phyloP scores from a whole-genome alignment of 2,797 vertebrate species.

The Lagorchestes hirsutus region DNA sequence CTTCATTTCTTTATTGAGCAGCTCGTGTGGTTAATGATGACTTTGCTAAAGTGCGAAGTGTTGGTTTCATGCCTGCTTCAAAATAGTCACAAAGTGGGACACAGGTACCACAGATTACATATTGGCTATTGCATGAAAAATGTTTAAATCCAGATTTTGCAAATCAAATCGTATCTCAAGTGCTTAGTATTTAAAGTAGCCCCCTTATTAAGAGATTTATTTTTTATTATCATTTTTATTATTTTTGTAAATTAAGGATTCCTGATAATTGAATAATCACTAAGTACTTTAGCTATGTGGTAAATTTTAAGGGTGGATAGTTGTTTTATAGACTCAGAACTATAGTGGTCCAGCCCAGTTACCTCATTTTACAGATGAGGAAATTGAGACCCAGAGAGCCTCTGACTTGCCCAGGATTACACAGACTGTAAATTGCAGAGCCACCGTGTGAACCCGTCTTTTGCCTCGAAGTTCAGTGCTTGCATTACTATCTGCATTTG shows the following conservation, averaged over 20 bases:
- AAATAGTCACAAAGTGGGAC: not conserved
- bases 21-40: not conserved
- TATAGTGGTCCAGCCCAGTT: not conserved
- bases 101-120: conserved; percentile 23
- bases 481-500: not conserved
- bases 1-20: conserved; percentile 82
- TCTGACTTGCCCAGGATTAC: not conserved
- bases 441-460: not conserved
- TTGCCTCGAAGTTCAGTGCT: not conserved
- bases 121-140: conserved; percentile 25
- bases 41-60: not conserved
- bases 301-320: not conserved
- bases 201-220: not conserved
- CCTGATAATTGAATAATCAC: not conserved
- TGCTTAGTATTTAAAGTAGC: not conserved
- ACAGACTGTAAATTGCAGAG: not conserved
- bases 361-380: not conserved
- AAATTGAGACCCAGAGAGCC: not conserved
- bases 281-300: conserved; percentile 32
- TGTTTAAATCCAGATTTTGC: conserved; percentile 20
- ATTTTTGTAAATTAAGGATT: not conserved
- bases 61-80: not conserved
- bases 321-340: not conserved
- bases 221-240: conserved; percentile 27
- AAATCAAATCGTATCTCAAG: conserved; percentile 27